These are phyloP conservation scores for Penaeus monodon DNA, from an alignment of 2,888 invertebrate genomes.

Conservation along the genomic window DNA sequence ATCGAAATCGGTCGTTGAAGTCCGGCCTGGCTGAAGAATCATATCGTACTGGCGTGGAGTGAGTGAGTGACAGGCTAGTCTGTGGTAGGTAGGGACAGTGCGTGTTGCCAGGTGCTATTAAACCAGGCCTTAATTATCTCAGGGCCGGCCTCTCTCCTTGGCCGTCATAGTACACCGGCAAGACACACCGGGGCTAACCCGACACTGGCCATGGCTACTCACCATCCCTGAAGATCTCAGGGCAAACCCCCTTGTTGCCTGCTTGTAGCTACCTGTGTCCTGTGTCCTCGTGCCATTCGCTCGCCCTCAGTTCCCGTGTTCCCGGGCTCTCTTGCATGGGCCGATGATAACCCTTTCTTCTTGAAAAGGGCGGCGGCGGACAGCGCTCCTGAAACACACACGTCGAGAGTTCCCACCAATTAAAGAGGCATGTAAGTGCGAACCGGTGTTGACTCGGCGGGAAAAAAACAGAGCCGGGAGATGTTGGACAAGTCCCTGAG, in stretches of 20 bases:
- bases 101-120: slow-evolving; percentile 53
- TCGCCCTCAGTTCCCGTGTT: slow-evolving; percentile 5
- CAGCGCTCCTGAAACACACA: slow-evolving; percentile 9
- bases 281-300: background rate
- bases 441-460: slow-evolving; percentile 24
- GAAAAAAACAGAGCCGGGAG: slow-evolving; percentile 1
- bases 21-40: background rate
- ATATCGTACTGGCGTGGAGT: slow-evolving; percentile 18
- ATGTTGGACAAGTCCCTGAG: slow-evolving; percentile 4
- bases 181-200: background rate
- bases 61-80: slow-evolving; percentile 9
- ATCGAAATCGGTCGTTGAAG: too few relatives aligned
- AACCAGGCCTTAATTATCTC: slow-evolving; percentile 47
- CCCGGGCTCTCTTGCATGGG: background rate
- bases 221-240: too few relatives aligned
- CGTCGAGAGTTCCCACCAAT: slow-evolving; percentile 34
- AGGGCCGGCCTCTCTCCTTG: slow-evolving; percentile 27
- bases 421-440: slow-evolving; percentile 48
- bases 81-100: slow-evolving; percentile 36
- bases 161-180: slow-evolving; percentile 24
- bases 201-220: background rate
- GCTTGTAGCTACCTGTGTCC: too few relatives aligned
- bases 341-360: background rate
- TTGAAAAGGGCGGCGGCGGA: background rate
- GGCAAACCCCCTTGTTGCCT: too few relatives aligned